Evolutionary conservation across 2,888 invertebrate genomes (phyloP).

Genomic region (Notodonta ziczac): DNA sequence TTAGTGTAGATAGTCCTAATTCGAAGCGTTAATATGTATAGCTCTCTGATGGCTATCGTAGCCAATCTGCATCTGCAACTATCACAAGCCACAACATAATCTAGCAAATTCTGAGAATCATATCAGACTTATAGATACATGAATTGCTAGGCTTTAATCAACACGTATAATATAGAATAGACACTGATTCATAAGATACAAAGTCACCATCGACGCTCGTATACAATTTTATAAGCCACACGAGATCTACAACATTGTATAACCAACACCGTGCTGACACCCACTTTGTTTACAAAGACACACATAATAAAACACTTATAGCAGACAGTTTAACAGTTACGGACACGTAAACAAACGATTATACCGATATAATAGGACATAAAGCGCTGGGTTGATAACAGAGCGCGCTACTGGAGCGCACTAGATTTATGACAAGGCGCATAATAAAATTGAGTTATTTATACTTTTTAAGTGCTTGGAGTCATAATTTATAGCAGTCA

Average conservation of each 20-base stretch:
- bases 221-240: background rate
- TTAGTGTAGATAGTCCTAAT: too few relatives aligned
- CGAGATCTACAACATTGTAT: background rate
- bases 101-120: too few relatives aligned
- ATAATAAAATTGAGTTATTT: conserved; percentile 9
- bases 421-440: background rate
- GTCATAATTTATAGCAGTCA: background rate
- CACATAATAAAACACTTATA: conserved; percentile 54
- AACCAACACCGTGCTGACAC: background rate
- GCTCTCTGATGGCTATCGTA: too few relatives aligned
- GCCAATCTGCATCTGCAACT: too few relatives aligned
- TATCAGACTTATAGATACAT: too few relatives aligned
- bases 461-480: conserved; percentile 4
- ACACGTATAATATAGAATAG: background rate
- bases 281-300: conserved; percentile 36
- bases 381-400: conserved; percentile 16
- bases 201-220: background rate
- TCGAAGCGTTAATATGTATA: too few relatives aligned
- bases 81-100: too few relatives aligned
- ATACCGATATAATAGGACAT: conserved; percentile 46
- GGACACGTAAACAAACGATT: conserved; percentile 62
- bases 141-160: too few relatives aligned
- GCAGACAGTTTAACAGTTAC: conserved; percentile 53
- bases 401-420: conserved; percentile 3
- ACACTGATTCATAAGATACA: background rate